Conservation (phyloP, 2,797 vertebrate genomes). For the Cossypha heuglini region DNA sequence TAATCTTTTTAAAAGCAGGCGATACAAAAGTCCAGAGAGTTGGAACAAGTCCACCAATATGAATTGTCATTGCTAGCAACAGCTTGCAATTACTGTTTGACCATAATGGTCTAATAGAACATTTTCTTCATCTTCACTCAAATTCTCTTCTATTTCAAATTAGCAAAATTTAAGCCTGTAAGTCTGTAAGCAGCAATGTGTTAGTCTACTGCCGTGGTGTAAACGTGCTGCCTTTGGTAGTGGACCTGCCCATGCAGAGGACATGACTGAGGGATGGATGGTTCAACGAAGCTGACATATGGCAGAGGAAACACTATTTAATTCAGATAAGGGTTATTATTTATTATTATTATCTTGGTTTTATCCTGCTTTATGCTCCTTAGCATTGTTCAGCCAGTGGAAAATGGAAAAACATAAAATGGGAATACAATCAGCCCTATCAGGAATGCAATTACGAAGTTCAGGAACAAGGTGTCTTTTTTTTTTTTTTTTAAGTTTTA, state of each 20-base stretch:
- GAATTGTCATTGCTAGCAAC: not conserved
- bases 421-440: not conserved
- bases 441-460: not conserved
- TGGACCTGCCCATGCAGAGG: not conserved
- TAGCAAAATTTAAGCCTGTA: not conserved
- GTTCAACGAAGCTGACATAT: not conserved
- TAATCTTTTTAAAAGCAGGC: not conserved
- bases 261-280: accelerated
- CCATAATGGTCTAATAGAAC: not conserved
- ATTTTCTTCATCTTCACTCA: not conserved
- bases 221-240: not conserved
- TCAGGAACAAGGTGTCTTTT: not conserved
- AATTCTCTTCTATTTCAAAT: not conserved
- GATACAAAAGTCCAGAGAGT: not conserved
- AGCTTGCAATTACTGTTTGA: not conserved
- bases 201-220: not conserved
- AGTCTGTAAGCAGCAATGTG: not conserved
- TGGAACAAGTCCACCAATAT: not conserved
- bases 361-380: not conserved
- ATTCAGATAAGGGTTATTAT: not conserved
- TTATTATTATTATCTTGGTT: not conserved
- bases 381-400: not conserved
- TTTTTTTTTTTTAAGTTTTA: no score
- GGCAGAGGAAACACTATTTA: not conserved
- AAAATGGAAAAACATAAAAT: not conserved